These are phyloP conservation scores for Istiophorus platypterus DNA, from an alignment of 2,113 vertebrate genomes.

Conservation along the genomic window DNA sequence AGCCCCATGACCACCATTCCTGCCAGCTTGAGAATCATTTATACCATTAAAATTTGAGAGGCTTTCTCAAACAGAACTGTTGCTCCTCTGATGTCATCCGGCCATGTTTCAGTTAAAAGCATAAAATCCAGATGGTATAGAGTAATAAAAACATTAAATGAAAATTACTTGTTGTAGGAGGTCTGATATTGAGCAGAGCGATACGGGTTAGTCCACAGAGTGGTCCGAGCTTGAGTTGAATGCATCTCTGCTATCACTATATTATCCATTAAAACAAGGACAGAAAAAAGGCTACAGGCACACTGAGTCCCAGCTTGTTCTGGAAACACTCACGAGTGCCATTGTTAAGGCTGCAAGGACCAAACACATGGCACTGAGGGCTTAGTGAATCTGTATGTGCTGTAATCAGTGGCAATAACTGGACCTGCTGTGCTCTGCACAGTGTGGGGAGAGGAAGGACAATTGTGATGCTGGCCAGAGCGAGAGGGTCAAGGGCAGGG, in stretches of 20 bases:
- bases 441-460: not conserved
- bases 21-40: constrained; percentile 16
- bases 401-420: not conserved
- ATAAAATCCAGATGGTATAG: constrained; percentile 35
- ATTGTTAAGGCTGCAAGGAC: not conserved
- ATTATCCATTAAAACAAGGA: constrained; percentile 4
- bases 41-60: constrained; percentile 5
- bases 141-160: constrained; percentile 45
- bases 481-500: constrained; percentile 4
- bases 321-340: not conserved
- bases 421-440: not conserved
- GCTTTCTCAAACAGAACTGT: constrained; percentile 7
- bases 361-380: not conserved
- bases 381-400: not conserved
- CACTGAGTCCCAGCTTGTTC: not conserved
- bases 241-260: constrained; percentile 12
- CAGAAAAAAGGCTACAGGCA: not conserved
- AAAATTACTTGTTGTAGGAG: constrained; percentile 49
- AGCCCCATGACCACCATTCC: not conserved
- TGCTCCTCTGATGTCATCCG: constrained; percentile 15
- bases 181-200: constrained; percentile 40
- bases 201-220: constrained; percentile 44
- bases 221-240: constrained; percentile 28
- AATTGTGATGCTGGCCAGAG: constrained; percentile 4
- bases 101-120: constrained; percentile 40